These are phyloP conservation scores for Xyrichtys novacula DNA, from an alignment of 2,797 vertebrate genomes.

Conservation along the genomic window DNA sequence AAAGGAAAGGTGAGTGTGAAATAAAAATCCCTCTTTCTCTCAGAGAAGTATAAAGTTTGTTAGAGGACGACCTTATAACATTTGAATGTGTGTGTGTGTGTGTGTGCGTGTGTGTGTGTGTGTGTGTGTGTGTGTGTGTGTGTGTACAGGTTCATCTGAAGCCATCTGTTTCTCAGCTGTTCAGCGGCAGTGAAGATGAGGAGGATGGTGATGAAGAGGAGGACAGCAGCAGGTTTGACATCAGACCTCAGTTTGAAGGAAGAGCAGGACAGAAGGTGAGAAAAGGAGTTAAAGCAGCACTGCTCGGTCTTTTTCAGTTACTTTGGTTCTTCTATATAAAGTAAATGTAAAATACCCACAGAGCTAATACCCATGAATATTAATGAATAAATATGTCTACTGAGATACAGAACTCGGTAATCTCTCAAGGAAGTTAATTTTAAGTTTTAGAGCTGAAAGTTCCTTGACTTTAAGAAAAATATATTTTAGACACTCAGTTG, in stretches of 20 bases:
- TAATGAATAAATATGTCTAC: too few relatives aligned
- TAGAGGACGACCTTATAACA: too few relatives aligned
- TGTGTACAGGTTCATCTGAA: slow-evolving; percentile 19
- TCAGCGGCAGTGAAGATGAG: slow-evolving; percentile 89
- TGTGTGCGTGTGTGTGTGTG: slow-evolving; percentile 14
- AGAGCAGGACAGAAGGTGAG: slow-evolving; percentile 93
- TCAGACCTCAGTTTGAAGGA: slow-evolving; percentile 96
- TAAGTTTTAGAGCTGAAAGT: background rate
- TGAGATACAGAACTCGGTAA: too few relatives aligned
- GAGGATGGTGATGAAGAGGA: slow-evolving; percentile 77
- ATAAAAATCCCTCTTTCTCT: background rate
- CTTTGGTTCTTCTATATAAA: too few relatives aligned
- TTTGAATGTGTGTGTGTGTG: slow-evolving; percentile 9
- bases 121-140: slow-evolving; percentile 22
- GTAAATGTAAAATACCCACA: too few relatives aligned
- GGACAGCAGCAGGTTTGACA: slow-evolving; percentile 85
- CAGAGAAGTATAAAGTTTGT: background rate
- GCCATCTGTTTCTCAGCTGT: slow-evolving; percentile 78
- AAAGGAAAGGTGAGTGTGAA: slow-evolving; percentile 55
- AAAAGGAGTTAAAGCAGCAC: background rate
- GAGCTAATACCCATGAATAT: too few relatives aligned
- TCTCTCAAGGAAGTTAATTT: too few relatives aligned
- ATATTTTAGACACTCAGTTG: too few relatives aligned
- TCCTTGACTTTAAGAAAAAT: background rate
- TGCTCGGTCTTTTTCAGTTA: background rate